Evolutionary conservation across 2,797 vertebrate species (phyloP).

Genomic region (Spea hammondii): DNA sequence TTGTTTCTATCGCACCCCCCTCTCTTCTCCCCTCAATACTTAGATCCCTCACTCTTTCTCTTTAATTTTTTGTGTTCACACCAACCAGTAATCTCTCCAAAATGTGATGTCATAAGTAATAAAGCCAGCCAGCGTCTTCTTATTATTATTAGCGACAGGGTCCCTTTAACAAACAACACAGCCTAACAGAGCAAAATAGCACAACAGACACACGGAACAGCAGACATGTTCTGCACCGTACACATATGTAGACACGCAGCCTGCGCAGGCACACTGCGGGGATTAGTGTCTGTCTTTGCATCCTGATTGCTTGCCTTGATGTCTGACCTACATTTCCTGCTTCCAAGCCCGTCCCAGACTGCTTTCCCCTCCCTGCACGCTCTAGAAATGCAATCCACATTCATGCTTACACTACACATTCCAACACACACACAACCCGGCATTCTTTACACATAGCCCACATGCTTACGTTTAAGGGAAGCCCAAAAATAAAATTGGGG

Average conservation of each 20-base stretch:
- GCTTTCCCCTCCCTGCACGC: not conserved
- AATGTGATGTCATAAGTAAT: no score
- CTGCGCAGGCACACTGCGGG: conserved; percentile 28
- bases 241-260: conserved; percentile 28
- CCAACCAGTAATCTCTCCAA: no score
- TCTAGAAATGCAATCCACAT: not conserved
- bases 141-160: no score
- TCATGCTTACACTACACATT: not conserved
- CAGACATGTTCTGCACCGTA: conserved; percentile 24
- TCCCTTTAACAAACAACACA: no score
- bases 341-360: conserved; percentile 14
- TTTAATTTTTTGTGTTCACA: no score
- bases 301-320: conserved; percentile 42
- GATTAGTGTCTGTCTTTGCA: conserved; percentile 3
- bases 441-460: no score
- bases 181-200: not conserved
- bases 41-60: no score
- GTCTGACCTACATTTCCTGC: conserved; percentile 43
- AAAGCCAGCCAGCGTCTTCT: no score
- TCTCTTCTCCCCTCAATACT: no score
- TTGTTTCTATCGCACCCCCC: no score
- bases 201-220: conserved; percentile 18
- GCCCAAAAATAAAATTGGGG: no score
- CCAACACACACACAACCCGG: not conserved
- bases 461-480: no score